These are phyloP conservation scores for Limnephilus rhombicus DNA, from an alignment of 2,888 invertebrate species.

Conservation along the genomic window DNA sequence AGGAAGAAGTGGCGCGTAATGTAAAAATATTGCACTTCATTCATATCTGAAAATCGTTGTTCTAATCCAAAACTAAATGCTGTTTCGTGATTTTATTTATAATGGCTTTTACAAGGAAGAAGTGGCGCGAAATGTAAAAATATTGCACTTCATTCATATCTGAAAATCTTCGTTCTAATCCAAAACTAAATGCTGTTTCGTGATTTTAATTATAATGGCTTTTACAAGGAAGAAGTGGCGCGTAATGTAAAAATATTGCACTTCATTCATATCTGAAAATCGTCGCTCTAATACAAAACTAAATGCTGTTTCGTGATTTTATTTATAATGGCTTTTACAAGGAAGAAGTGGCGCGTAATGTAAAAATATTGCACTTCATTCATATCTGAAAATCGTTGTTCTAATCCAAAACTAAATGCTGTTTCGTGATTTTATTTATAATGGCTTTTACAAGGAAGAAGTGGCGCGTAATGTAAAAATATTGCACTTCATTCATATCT, in stretches of 20 bases:
- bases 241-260: not conserved
- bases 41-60: too few species aligned
- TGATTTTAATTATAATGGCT: not conserved
- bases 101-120: not conserved
- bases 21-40: not conserved
- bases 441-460: not conserved
- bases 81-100: not conserved
- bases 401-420: not conserved
- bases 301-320: not conserved
- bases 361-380: not conserved
- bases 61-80: not conserved
- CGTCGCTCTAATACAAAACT: not conserved
- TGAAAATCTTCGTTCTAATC: not conserved
- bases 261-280: not conserved
- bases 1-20: not conserved
- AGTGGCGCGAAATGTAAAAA: not conserved
- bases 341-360: not conserved
- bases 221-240: not conserved
- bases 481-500: not conserved
- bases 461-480: not conserved
- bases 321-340: not conserved
- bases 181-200: not conserved
- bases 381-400: too few species aligned
- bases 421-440: not conserved
- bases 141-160: not conserved